phyloP scores from a whole-genome alignment of 2,888 invertebrate species.

The Cosmopolites sordidus region DNA sequence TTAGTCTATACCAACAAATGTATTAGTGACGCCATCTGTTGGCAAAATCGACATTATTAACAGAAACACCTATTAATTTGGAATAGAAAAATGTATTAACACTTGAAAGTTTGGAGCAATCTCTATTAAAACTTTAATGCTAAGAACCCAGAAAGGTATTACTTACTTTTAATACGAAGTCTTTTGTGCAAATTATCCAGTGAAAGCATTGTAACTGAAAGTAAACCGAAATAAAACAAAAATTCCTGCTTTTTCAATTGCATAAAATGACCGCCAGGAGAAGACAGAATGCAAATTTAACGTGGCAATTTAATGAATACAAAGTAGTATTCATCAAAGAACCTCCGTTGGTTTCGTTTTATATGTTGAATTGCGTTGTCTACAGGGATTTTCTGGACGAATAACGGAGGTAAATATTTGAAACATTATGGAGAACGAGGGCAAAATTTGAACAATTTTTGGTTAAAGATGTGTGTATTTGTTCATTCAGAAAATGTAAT shows the following conservation, averaged over 20 bases:
- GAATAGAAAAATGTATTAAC: no score
- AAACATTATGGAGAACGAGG: not conserved
- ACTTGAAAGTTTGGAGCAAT: no score
- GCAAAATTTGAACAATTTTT: no score
- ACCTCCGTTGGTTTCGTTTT: constrained; percentile 11
- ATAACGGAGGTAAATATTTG: not conserved
- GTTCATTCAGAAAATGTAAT: no score
- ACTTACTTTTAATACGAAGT: no score
- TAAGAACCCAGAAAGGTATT: no score
- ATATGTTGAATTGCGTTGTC: not conserved
- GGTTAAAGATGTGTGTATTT: no score
- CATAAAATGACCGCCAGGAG: constrained; percentile 23
- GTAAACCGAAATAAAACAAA: not conserved
- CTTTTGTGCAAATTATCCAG: not conserved
- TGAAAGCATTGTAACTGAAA: not conserved
- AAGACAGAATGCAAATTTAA: constrained; percentile 24
- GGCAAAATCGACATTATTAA: no score
- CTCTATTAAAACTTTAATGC: no score
- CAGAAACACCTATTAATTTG: no score
- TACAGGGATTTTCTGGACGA: not conserved
- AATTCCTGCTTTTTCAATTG: not conserved
- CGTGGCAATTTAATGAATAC: constrained; percentile 23
- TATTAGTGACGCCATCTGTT: no score
- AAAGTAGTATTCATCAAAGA: constrained; percentile 23
- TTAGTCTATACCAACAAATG: no score